Evolutionary conservation across 92 coral and sea anemone species (phyloP).

Genomic region (Actinostola sp.): DNA sequence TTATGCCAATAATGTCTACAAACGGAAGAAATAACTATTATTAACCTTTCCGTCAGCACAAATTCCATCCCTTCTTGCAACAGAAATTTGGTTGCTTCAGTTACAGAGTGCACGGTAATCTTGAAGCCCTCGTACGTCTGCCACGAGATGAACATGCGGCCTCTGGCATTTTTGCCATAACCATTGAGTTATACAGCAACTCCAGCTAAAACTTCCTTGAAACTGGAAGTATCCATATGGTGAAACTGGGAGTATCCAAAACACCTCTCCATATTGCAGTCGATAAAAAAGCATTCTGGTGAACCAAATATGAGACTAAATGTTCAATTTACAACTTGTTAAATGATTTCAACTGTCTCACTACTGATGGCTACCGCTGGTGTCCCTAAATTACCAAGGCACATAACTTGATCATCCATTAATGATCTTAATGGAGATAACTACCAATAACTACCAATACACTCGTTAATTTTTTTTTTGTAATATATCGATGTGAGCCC

Average conservation of each 20-base stretch:
- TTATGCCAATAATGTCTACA: too few relatives aligned
- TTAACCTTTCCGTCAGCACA: constrained; percentile 49
- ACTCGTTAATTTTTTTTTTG: too few relatives aligned
- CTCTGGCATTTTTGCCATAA: constrained; percentile 54
- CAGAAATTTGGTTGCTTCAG: constrained; percentile 50
- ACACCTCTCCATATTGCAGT: constrained; percentile 29
- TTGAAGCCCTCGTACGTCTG: constrained; percentile 59
- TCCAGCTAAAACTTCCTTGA: constrained; percentile 18
- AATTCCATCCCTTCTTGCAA: constrained; percentile 40
- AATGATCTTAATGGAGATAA: constrained; percentile 69
- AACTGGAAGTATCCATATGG: too few relatives aligned
- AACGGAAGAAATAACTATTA: too few relatives aligned
- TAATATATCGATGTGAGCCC: too few relatives aligned
- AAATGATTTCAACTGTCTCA: constrained; percentile 58
- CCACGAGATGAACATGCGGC: constrained; percentile 51
- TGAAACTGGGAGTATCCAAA: constrained; percentile 14
- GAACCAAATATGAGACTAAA: constrained; percentile 75
- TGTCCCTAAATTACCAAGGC: constrained; percentile 39
- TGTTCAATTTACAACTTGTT: constrained; percentile 60
- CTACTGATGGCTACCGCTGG: constrained; percentile 61
- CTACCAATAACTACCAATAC: too few relatives aligned
- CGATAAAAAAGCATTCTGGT: constrained; percentile 66
- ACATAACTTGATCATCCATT: constrained; percentile 68
- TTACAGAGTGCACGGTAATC: constrained; percentile 37
- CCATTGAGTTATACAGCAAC: constrained; percentile 38